These are phyloP conservation scores for Metridium senile DNA, from an alignment of 92 coral and sea anemone species.

Conservation along the genomic window DNA sequence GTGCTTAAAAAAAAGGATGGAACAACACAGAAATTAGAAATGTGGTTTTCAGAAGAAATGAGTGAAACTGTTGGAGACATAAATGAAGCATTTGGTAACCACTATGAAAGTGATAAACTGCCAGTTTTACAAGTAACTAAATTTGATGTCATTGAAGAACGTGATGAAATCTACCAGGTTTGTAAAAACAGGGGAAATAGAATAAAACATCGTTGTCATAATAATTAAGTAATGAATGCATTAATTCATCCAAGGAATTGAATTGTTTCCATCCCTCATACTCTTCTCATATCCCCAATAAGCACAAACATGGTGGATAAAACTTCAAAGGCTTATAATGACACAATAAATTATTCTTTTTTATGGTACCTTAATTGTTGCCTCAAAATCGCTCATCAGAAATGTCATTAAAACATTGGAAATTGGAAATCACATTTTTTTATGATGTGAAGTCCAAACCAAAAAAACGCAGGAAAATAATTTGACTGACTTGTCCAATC, in stretches of 20 bases:
- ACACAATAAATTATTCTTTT: no score
- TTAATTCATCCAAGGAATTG: neutral
- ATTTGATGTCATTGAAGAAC: conserved; percentile 82
- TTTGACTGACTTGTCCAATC: no score
- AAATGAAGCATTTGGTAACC: conserved; percentile 62
- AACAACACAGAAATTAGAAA: conserved; percentile 65
- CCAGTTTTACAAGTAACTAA: conserved; percentile 84
- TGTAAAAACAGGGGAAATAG: neutral
- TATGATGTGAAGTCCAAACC: no score
- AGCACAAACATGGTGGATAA: no score
- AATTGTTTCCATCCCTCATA: no score
- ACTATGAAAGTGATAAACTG: conserved; percentile 72
- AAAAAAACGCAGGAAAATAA: no score
- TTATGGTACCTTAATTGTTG: no score
- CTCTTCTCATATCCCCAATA: no score
- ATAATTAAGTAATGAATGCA: neutral
- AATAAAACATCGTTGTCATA: neutral
- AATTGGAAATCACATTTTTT: no score
- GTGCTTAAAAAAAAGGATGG: conserved; percentile 61
- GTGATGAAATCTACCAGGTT: conserved; percentile 79
- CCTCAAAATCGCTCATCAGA: no score
- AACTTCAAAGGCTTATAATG: no score
- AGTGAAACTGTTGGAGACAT: conserved; percentile 80
- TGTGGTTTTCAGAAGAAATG: conserved; percentile 90
- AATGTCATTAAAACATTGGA: no score